Percentiles rank a stretch among this genome's conserved stretches.
Evolutionary conservation across 2,888 invertebrate genomes (phyloP).

Genomic region (Zele albiditarsus): DNA sequence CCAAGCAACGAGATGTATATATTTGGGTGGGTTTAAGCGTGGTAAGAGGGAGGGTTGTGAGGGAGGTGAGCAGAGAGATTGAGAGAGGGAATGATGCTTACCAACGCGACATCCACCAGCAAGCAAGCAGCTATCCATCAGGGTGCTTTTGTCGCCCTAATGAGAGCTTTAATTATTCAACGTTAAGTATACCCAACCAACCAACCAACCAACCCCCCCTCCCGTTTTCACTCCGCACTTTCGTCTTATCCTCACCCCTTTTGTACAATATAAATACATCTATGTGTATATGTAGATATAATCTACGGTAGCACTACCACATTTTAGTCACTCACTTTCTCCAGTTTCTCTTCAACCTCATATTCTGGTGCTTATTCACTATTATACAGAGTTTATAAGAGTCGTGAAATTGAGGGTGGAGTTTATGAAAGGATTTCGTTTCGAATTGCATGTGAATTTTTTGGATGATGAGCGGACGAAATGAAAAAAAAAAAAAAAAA

Average conservation of each 20-base stretch:
- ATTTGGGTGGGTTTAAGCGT: constrained; percentile 3
- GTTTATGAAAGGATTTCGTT: constrained; percentile 25
- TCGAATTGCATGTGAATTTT: constrained; percentile 25
- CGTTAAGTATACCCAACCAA: constrained; percentile 56
- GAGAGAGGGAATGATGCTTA: constrained; percentile 30
- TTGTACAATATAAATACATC: constrained; percentile 18
- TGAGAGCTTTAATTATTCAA: constrained; percentile 73
- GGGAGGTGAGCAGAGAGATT: neutral
- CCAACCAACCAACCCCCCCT: constrained; percentile 40
- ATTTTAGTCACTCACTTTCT: constrained; percentile 28
- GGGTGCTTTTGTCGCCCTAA: constrained; percentile 73
- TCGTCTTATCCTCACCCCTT: constrained; percentile 32
- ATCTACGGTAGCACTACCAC: constrained; percentile 8
- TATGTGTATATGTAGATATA: constrained; percentile 13
- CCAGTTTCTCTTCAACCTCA: constrained; percentile 24
- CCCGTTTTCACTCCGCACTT: constrained; percentile 44
- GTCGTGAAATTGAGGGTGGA: constrained; percentile 23
- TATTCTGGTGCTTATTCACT: constrained; percentile 33
- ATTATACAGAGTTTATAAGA: constrained; percentile 19
- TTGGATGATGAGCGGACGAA: constrained; percentile 1
- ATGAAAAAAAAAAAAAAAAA: neutral
- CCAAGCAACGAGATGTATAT: neutral
- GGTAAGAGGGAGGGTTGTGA: constrained; percentile 18
- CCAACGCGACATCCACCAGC: constrained; percentile 39
- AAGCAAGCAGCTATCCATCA: constrained; percentile 71